A percentile compares a stretch with the other conserved stretches of the same genome.
These are phyloP conservation scores for Gastrophysa polygoni DNA, from an alignment of 2,888 invertebrate genomes.

Conservation along the genomic window DNA sequence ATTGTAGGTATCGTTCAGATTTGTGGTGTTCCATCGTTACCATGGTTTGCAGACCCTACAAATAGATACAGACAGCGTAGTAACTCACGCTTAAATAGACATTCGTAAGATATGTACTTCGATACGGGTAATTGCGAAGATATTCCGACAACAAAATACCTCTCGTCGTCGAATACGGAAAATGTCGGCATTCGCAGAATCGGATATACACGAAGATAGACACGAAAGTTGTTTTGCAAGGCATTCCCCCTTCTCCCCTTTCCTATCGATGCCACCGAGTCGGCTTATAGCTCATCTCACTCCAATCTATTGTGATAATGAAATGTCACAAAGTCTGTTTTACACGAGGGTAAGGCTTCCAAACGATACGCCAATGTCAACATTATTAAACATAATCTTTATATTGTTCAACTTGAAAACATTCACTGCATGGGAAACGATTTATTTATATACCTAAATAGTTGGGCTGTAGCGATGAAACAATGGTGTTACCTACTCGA, in stretches of 20 bases:
- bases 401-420: constrained; percentile 38
- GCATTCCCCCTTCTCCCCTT: constrained; percentile 7
- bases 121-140: constrained; percentile 2
- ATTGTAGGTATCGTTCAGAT: too few species aligned
- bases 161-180: constrained; percentile 7
- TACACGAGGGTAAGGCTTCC: constrained; percentile 28
- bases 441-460: constrained; percentile 36
- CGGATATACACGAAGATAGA: constrained; percentile 28
- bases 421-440: constrained; percentile 30
- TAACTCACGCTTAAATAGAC: neutral
- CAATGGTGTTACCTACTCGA: constrained; percentile 23
- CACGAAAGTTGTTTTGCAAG: constrained; percentile 33
- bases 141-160: constrained; percentile 10
- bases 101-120: neutral
- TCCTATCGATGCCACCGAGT: constrained; percentile 39
- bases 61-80: neutral
- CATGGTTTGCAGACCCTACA: neutral
- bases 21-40: neutral
- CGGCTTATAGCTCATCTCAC: constrained; percentile 36
- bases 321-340: constrained; percentile 42
- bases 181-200: constrained; percentile 29
- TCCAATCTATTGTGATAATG: constrained; percentile 41
- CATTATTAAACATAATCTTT: constrained; percentile 37
- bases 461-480: constrained; percentile 16
- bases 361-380: constrained; percentile 30